Evolutionary conservation across 2,113 vertebrate species (phyloP), one percentile per base, ranked within the genome.

Genomic region (Xiphophorus couchianus): DNA sequence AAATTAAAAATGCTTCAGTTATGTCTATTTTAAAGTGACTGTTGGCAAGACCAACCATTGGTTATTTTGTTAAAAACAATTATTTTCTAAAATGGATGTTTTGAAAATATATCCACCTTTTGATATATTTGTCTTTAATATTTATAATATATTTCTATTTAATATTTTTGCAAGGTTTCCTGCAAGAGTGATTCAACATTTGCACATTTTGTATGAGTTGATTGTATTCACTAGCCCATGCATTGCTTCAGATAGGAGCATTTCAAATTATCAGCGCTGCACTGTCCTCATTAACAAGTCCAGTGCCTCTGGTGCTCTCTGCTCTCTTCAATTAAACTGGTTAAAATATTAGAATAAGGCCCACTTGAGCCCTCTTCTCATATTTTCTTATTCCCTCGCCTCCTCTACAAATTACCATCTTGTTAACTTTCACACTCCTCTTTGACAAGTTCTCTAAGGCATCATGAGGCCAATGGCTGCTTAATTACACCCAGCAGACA

Each of bases 401-500:
- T 86, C 71, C 62, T 82, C 77, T 74, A 77, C 62, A 77, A 78
- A 84, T 81, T 67, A 84, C 66, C 58, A 68, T 75, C 58, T 60
- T n/a, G 31, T 72, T 84, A 72, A 74, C 70, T 74, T 69, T 77
- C 25, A 66, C 71, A 58, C 61, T 73, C 63, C 17, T 72, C 28
- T 54, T 22, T 75, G 60, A 70, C 51, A 39, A 60, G 54, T 65
- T 61, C 54, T 68, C 54, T 69, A 14, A 22, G 3, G 66, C 81
- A 80, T 83, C 77, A 77, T 77, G 58, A 27, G 31, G 35, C 28
- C 19, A 73, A 80, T 76, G 68, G 62, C 82, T 69, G 73, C 73
- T 84, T 89, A 91, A 90, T 91, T 90, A 91, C 72, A 86, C 78
- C 84, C 82, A 83, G 78, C 71, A 92, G 87, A 91, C 83, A 82